Base-by-base conservation (phyloP, 1,140 invertebrate genomes). In the Sminthurides bifidus region DNA sequence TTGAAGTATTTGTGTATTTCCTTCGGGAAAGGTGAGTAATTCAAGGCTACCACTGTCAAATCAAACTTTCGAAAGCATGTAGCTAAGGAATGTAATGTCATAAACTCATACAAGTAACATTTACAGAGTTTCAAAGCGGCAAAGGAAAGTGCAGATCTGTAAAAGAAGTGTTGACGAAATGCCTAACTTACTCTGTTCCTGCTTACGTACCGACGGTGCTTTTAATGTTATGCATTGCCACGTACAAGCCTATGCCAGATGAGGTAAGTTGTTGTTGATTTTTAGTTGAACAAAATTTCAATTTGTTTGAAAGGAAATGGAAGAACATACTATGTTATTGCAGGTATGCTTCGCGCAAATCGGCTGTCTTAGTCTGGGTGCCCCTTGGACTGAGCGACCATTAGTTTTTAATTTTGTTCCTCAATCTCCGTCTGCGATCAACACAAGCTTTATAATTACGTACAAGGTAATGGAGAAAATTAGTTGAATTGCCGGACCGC, bases 341-440 rank as follows among this genome's bases (percentile, higher is more conserved):
- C 27, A 57, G 55, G 48, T 57, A 8, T 57, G 55, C 21, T 57
- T 43, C 35, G 38, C 44, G 5, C 55, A 41, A 23, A 44, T 57
- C 2, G 55, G 55, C 14, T 57, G 55, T 24, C 45, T 57, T 23
- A 31, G 27, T 14, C 23, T 52, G 1, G 35, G 40, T 30, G 26
- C 3, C 23, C 55, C 55, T 15, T 57, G 55, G 55, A 43, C 55
- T 3, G 55, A 43, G 19, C 29, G 55, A 57, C 46, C 55, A 5
- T 10, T 40, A 23, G 29, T 51, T 21, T 57, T 57, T 30, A 57
- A 57, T 30, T 57, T 43, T 52, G 48, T 51, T n/a, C 55, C 55
- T 2, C 55, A 57, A 43, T 57, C 55, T 2, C 55, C 55, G 2
- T n/a, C 41, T 12, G 46, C 37, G 12, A 44, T 57, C 30, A 57